phyloP scores from a whole-genome alignment of 2,113 vertebrate genomes.

The Cyprinus carpio region DNA sequence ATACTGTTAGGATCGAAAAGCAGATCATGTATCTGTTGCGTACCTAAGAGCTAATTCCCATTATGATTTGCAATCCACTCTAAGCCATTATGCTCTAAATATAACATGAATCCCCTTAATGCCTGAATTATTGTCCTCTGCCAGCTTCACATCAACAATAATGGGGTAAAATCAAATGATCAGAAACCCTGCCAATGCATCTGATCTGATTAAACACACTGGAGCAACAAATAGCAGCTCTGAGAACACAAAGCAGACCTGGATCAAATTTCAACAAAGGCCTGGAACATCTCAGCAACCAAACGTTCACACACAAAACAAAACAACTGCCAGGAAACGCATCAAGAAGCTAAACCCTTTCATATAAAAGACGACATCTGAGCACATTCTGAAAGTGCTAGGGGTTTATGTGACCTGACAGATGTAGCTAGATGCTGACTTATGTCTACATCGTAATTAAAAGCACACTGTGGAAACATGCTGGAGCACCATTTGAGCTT shows the following conservation, averaged over 20 bases:
- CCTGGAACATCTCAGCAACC: conserved; percentile 6
- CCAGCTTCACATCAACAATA: conserved; percentile 20
- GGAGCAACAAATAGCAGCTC: conserved; percentile 29
- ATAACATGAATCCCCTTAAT: conserved; percentile 28
- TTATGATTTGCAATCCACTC: conserved; percentile 31
- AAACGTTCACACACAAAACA: neutral
- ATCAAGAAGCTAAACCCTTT: neutral
- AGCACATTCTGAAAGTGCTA: neutral
- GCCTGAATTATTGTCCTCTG: conserved; percentile 22
- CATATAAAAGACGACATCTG: neutral
- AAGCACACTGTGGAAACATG: neutral
- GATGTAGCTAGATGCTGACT: neutral
- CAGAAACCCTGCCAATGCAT: conserved; percentile 36
- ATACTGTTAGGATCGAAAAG: conserved; percentile 1
- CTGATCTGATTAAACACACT: conserved; percentile 53
- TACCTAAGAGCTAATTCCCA: conserved; percentile 33
- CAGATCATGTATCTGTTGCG: neutral
- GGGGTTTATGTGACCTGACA: neutral
- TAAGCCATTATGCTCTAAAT: conserved; percentile 33
- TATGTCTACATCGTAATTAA: neutral
- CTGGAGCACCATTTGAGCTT: conserved; percentile 17
- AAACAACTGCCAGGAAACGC: conserved; percentile 8
- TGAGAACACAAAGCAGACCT: conserved; percentile 9
- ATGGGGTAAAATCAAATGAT: conserved; percentile 51
- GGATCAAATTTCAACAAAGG: conserved; percentile 26